phyloP scores from a whole-genome alignment of 1,140 invertebrate genomes.

The Scaptomyza montana region DNA sequence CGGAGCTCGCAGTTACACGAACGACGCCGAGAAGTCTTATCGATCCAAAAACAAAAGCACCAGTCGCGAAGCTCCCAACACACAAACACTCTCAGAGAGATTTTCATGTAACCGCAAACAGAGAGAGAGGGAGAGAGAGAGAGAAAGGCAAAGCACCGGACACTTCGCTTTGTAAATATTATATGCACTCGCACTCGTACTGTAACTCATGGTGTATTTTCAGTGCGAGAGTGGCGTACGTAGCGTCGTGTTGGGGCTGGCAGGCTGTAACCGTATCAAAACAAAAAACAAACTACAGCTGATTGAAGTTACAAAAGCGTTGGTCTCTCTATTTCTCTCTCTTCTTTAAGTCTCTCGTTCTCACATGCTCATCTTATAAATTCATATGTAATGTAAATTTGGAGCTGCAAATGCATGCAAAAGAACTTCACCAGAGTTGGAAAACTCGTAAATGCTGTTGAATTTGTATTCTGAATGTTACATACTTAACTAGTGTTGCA shows the following conservation, averaged over 20 bases:
- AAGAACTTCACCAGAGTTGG: not conserved
- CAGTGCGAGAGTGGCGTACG: slow-evolving; percentile 21
- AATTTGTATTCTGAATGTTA: not conserved
- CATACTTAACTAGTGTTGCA: not conserved
- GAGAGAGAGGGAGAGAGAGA: slow-evolving; percentile 26
- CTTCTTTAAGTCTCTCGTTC: not conserved
- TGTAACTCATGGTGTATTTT: slow-evolving; percentile 9
- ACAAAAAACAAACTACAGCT: slow-evolving; percentile 80
- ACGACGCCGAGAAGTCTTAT: slow-evolving; percentile 63
- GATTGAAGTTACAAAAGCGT: slow-evolving; percentile 58
- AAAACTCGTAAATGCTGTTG: not conserved
- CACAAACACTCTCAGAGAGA: slow-evolving; percentile 64
- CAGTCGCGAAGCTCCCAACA: slow-evolving; percentile 19
- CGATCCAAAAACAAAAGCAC: slow-evolving; percentile 67
- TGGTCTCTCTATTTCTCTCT: not conserved
- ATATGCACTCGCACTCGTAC: slow-evolving; percentile 5
- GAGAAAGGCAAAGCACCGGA: slow-evolving; percentile 11
- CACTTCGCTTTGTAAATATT: slow-evolving; percentile 36
- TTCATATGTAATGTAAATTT: not conserved
- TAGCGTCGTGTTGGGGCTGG: slow-evolving; percentile 27
- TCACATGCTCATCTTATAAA: not conserved
- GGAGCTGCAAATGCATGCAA: slow-evolving; percentile 1
- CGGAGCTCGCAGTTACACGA: slow-evolving; percentile 31
- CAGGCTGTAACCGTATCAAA: slow-evolving; percentile 51
- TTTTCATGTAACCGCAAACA: slow-evolving; percentile 22